Evolutionary conservation across 2,888 invertebrate genomes (phyloP).

Genomic region (Limnephilus auricula): DNA sequence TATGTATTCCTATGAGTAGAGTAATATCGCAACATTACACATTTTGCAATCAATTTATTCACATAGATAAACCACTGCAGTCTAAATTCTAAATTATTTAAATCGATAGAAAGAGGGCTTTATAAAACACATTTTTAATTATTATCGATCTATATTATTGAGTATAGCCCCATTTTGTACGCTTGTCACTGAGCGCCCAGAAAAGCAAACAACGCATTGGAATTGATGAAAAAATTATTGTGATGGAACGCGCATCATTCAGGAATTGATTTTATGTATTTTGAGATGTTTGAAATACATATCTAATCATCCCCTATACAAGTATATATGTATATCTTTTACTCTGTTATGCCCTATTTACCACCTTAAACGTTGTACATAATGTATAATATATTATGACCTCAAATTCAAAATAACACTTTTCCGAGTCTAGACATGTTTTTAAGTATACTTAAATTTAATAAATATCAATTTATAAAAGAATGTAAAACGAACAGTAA

Average conservation of each 20-base stretch:
- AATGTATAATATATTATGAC: too few species aligned
- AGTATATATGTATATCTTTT: background rate
- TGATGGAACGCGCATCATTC: background rate
- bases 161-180: background rate
- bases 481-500: background rate
- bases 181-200: background rate
- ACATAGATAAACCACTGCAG: background rate
- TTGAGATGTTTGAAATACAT: background rate
- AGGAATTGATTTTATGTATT: background rate
- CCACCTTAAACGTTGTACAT: too few species aligned
- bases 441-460: background rate
- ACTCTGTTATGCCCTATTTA: background rate
- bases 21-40: background rate
- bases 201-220: background rate
- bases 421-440: background rate
- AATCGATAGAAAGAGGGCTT: background rate
- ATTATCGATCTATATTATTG: too few species aligned
- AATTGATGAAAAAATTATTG: too few species aligned
- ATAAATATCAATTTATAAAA: background rate
- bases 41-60: background rate
- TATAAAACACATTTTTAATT: background rate
- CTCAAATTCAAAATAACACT: too few species aligned
- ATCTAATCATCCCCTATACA: background rate
- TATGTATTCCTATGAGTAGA: background rate
- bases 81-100: background rate